Conservation (phyloP, 2,888 invertebrate genomes). For the Hypercompe scribonia region DNA sequence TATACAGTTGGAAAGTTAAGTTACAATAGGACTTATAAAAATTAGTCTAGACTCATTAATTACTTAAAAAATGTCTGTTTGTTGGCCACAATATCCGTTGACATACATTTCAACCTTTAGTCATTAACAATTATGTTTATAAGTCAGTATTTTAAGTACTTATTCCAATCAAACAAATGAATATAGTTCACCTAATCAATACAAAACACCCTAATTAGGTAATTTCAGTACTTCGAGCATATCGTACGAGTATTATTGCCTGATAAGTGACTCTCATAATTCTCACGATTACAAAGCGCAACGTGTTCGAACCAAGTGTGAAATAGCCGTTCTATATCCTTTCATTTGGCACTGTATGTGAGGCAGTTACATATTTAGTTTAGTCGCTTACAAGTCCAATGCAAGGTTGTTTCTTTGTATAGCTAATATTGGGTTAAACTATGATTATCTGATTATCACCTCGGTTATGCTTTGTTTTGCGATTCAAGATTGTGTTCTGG, state of each 20-base stretch:
- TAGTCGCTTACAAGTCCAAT: slow-evolving; percentile 55
- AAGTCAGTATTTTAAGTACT: too few relatives aligned
- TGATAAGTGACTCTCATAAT: not conserved
- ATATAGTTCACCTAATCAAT: not conserved
- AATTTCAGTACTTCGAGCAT: not conserved
- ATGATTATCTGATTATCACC: slow-evolving; percentile 45
- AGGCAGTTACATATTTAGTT: slow-evolving; percentile 57
- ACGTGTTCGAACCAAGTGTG: slow-evolving; percentile 26
- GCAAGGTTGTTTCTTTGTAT: slow-evolving; percentile 65
- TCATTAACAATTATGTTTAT: too few relatives aligned
- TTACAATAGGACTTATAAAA: not conserved
- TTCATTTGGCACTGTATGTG: slow-evolving; percentile 43
- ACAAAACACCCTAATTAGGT: not conserved
- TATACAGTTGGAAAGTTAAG: not conserved
- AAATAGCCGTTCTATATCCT: slow-evolving; percentile 25
- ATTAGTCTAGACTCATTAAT: not conserved
- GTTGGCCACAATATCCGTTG: too few relatives aligned
- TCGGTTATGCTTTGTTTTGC: slow-evolving; percentile 16
- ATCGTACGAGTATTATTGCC: not conserved
- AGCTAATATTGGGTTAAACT: slow-evolving; percentile 50
- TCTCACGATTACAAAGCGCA: slow-evolving; percentile 12
- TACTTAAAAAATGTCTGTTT: not conserved
- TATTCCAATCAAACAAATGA: not conserved
- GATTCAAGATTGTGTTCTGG: slow-evolving; percentile 14
- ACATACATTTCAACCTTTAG: too few relatives aligned